Evolutionary conservation across 2,113 vertebrate genomes (phyloP), one percentile per base, ranked within the genome.

Genomic region (Xyliphius kryptos): DNA sequence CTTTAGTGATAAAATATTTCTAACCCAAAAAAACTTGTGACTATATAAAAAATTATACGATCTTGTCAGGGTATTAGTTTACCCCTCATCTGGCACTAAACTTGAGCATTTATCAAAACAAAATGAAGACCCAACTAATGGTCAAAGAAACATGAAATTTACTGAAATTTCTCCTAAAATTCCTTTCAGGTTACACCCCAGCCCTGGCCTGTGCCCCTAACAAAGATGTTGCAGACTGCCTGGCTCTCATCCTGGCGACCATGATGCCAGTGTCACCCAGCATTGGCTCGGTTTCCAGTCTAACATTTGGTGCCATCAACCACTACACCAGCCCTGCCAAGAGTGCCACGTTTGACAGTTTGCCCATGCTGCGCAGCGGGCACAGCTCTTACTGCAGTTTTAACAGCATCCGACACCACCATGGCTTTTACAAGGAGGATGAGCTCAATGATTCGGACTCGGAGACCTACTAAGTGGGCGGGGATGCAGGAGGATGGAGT

Each of bases 401-500:
- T 84, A 97, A 97, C 88, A 97, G 91, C 77, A 86, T 95, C 75
- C 83, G 90, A 68, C 90, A 92, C 63, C 90, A 94, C 19, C 92
- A 92, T 51, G 89, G 91, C 77, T 81, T 92, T 0, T 91, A 84
- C 2, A 89, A 93, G 36, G 93, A 92, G 17, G 96, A 97, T 0
- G 96, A 97, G 75, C 92, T 97, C 81, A 98, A 97, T 67, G 96
- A 98, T 86, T 98, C 96, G 0, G 96, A 98, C 73, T 98, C 96
- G 0, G 96, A 98, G 86, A 98, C 96, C 32, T 98, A 98, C 82
- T 98, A 85, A 95, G 54, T n/a, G n/a, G n/a, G n/a, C 26, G 26
- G 16, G 19, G 11, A 7, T 5, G 15, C 7, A 21, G 13, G 51
- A 7, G 22, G 16, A 43, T 32, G 14, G 15, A 22, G 53, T 20